Base-by-base conservation (phyloP, 2,888 invertebrate genomes). In the Acanthosoma haemorrhoidale region DNA sequence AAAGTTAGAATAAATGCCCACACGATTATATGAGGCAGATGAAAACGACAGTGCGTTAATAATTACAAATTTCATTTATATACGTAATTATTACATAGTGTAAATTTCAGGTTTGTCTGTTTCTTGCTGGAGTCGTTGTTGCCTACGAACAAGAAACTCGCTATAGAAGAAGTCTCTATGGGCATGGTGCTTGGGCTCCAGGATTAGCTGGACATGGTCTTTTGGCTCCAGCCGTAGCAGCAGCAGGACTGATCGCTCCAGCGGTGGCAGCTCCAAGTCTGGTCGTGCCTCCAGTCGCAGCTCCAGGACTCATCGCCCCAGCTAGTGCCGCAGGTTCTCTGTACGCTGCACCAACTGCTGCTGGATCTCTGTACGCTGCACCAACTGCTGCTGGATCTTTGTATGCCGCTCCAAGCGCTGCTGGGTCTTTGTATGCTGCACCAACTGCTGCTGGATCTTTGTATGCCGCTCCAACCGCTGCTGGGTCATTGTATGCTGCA, bases 41-140 rank as follows among this genome's bases (percentile, higher is more conserved):
- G n/a, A n/a, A n/a, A n/a, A n/a, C n/a, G n/a, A n/a, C n/a, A n/a
- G n/a, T n/a, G n/a, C n/a, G n/a, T n/a, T n/a, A n/a, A n/a, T n/a
- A n/a, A n/a, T n/a, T n/a, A n/a, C n/a, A n/a, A n/a, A n/a, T n/a
- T n/a, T n/a, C n/a, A n/a, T n/a, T n/a, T n/a, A n/a, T n/a, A n/a
- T n/a, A n/a, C n/a, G n/a, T n/a, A n/a, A n/a, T n/a, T n/a, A n/a
- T n/a, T n/a, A n/a, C n/a, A n/a, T n/a, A n/a, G n/a, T n/a, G n/a
- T n/a, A n/a, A n/a, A n/a, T 41, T 41, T 13, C 13, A 64, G 64
- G 64, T 64, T 16, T 21, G 38, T 13, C 64, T 64, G 39, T 41
- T 64, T 16, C 38, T 64, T 15, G 64, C 39, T 16, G 64, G 41
- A 64, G 64, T 64, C n/a, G 64, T 16, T 13, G 38, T 39, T 2